Base-by-base conservation (phyloP, 2,113 vertebrate genomes). In the Coregonus clupeaformis region DNA sequence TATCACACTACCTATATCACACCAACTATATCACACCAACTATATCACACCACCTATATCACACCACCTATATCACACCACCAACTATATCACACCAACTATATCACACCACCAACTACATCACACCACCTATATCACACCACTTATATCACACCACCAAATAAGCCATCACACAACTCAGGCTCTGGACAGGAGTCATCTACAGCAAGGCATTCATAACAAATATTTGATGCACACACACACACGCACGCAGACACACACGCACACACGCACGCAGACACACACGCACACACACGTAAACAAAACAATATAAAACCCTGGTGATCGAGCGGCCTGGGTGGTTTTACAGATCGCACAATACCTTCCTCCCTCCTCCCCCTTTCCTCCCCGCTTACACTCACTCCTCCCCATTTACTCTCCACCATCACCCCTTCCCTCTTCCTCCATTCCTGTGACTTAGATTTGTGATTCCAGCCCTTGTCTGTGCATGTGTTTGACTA, bases 341-440 rank as follows among this genome's bases (percentile, higher is more conserved):
- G 49, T 55, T 55, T 55, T 36, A 36, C 30, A 36, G 36, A 36
- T 36, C 7, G 1, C 36, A 36, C 36, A 36, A 9, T 36, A 36
- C 36, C 2, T 9, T 36, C 32, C 32, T 36, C 55, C 55, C 55
- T n/a, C 55, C 52, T 20, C 52, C n/a, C 59, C 59, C 59, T 36
- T 36, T 36, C 32, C 36, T 36, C 36, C 36, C 36, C 7, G 7
- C 36, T 36, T 36, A 36, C 36, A 36, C 36, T 36, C 36, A 69
- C 77, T 64, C 71, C 72, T 79, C 55, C 71, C 81, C 79, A 74
- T 77, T 68, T 79, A 72, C 75, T 69, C 81, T 79, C 81, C 73
- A 83, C 83, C 81, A 83, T 87, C 81, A 79, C 81, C 79, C 79
- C 59, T 62, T 62, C 59, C 59, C 6, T 9, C 22, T 14, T 18